Evolutionary conservation across 2,797 vertebrate genomes (phyloP).

Genomic region (Lerista edwardsae): DNA sequence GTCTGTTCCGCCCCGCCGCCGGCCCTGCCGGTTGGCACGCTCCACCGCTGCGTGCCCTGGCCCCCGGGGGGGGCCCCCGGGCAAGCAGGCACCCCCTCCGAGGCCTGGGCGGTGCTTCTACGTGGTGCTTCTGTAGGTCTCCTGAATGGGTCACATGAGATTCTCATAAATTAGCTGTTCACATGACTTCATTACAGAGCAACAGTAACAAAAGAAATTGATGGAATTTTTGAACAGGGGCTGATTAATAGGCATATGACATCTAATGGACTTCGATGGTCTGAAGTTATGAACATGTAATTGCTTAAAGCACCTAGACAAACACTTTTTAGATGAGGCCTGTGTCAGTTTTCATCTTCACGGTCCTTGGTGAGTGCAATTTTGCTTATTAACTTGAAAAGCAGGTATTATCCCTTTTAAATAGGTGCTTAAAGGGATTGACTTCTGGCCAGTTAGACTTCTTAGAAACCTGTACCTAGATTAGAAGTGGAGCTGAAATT

Average conservation of each 20-base stretch:
- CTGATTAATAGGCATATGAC: background rate
- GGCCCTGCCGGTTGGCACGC: too few relatives aligned
- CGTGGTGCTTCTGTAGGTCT: background rate
- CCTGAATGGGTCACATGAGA: background rate
- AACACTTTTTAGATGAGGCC: background rate
- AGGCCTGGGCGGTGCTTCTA: too few relatives aligned
- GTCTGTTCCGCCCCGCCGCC: too few relatives aligned
- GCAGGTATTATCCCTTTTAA: background rate
- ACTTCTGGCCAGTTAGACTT: background rate
- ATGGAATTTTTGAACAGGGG: background rate
- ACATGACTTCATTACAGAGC: background rate
- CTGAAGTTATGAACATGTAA: background rate
- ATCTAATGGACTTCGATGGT: background rate
- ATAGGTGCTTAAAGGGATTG: background rate
- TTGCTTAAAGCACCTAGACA: background rate
- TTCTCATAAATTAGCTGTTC: background rate
- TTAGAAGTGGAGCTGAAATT: background rate
- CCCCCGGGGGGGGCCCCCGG: too few relatives aligned
- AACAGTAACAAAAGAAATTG: background rate
- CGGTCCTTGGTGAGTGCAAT: slow-evolving; percentile 29
- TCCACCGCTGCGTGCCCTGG: too few relatives aligned
- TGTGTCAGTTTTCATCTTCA: slow-evolving; percentile 1
- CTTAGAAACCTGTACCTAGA: background rate
- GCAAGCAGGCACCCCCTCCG: too few relatives aligned
- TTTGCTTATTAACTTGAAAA: background rate